Evolutionary conservation across 2,113 vertebrate species (phyloP), one percentile per base, ranked within the genome.

Genomic region (Nothocercus nigrocapillus): DNA sequence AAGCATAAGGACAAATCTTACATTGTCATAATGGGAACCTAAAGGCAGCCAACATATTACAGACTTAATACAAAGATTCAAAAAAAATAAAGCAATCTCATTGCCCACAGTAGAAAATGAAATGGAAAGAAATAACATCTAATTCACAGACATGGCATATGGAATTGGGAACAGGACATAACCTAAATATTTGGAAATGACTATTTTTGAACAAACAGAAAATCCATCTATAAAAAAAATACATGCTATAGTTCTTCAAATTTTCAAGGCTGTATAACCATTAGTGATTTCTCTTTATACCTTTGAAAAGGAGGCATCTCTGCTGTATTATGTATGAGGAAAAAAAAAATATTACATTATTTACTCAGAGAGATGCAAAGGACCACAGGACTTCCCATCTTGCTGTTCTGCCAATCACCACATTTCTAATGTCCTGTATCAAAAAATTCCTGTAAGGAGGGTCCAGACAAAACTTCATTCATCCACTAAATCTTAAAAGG

Each of bases 1-100:
- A 72, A 96, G 82, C 82, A 66, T 85, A 72, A 47, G 82, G 90
- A 85, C n/a, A 90, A 79, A 63, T 64, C 86, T 32, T 63, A 42
- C 17, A 64, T 24, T 68, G 38, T 64, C 63, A 82, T 90, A 93
- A 34, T 28, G 63, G 90, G 68, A 93, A 88, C 21, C 73, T 78
- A 28, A 94, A 88, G 83, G 36, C 70, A 15, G 13, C 24, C n/a
- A 94, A 34, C 12, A 4, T 34, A 19, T 54, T 67, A 64, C 19
- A 32, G 73, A 42, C 11, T 66, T 45, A 44, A 75, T 82, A 47
- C 1, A 13, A 61, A 78, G 64, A 68, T 63, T 78, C 42, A 64
- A n/a, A 42, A 40, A 69, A 62, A 42, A 74, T 9, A 8, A 14
- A 69, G 58, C 49, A 25, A 58, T 75, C 61, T 94, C 47, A 53